Percentiles rank a stretch among this genome's conserved stretches.
phyloP scores from a whole-genome alignment of 2,888 invertebrate species.

The Acrobasis consociella region DNA sequence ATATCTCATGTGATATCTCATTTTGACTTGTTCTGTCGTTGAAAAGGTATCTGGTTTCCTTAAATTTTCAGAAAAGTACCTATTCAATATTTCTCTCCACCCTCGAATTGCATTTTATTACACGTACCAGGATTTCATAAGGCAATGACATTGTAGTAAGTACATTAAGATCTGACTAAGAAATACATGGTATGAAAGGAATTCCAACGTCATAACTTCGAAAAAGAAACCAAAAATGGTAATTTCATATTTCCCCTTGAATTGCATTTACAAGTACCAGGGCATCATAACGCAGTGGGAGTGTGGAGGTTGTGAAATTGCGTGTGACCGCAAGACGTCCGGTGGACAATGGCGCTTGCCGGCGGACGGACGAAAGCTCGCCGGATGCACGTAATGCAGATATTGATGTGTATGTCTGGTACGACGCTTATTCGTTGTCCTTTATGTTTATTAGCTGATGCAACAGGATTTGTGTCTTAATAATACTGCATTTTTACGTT shows the following conservation, averaged over 20 bases:
- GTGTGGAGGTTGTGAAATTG: constrained; percentile 77
- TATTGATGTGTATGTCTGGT: constrained; percentile 56
- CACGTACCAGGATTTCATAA: no score
- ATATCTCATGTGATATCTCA: no score
- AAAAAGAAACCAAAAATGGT: not conserved
- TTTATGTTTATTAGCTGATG: constrained; percentile 27
- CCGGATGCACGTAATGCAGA: constrained; percentile 77
- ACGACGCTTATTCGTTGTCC: constrained; percentile 35
- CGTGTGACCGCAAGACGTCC: constrained; percentile 81
- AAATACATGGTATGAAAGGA: constrained; percentile 20
- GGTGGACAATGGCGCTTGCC: constrained; percentile 70
- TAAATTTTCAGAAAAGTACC: no score
- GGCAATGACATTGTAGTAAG: no score
- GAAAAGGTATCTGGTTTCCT: no score
- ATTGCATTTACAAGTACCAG: constrained; percentile 50
- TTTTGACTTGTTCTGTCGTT: no score
- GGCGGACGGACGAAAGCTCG: constrained; percentile 55
- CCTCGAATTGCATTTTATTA: no score
- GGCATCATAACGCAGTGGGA: constrained; percentile 56
- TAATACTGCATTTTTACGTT: no score
- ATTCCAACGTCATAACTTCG: not conserved
- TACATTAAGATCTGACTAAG: no score
- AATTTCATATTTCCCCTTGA: constrained; percentile 25
- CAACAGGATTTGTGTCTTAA: constrained; percentile 3
- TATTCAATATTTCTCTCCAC: no score